These are phyloP conservation scores for Phorcus lineatus DNA, from an alignment of 2,888 invertebrate genomes.

Conservation along the genomic window DNA sequence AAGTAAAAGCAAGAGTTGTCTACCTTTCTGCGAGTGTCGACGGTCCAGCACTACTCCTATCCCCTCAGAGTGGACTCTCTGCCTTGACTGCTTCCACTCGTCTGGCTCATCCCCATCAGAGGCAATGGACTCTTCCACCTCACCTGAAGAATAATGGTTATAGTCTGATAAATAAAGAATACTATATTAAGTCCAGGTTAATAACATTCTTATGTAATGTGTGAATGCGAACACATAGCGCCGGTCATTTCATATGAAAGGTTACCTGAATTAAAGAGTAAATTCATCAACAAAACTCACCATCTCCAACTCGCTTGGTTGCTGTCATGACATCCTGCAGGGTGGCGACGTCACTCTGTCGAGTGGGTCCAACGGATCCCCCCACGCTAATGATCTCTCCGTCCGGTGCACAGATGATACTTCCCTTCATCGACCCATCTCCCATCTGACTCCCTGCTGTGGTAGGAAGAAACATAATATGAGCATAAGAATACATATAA, in stretches of 20 bases:
- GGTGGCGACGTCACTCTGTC: slow-evolving; percentile 27
- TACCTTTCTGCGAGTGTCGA: too few species aligned
- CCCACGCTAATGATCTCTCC: slow-evolving; percentile 68
- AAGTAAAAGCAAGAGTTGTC: too few species aligned
- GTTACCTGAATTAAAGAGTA: too few species aligned
- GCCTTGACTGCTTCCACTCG: slow-evolving; percentile 45
- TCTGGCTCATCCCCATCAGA: slow-evolving; percentile 57
- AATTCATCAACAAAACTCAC: not conserved
- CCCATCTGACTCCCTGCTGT: slow-evolving; percentile 32
- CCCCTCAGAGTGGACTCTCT: not conserved
- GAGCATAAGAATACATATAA: not conserved
- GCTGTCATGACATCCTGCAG: slow-evolving; percentile 1
- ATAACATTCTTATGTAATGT: too few species aligned
- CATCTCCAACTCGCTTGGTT: not conserved
- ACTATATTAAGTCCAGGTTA: too few species aligned
- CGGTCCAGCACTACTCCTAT: too few species aligned
- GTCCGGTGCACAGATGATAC: slow-evolving; percentile 68
- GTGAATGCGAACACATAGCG: too few species aligned
- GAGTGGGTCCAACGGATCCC: slow-evolving; percentile 55
- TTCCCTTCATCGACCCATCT: slow-evolving; percentile 56
- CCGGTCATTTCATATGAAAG: too few species aligned
- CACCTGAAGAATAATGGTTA: not conserved
- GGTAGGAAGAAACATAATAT: not conserved
- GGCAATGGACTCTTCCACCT: not conserved
- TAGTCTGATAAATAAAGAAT: too few species aligned